phyloP scores from a whole-genome alignment of 2,797 vertebrate genomes.

The Manis crassicaudata region DNA sequence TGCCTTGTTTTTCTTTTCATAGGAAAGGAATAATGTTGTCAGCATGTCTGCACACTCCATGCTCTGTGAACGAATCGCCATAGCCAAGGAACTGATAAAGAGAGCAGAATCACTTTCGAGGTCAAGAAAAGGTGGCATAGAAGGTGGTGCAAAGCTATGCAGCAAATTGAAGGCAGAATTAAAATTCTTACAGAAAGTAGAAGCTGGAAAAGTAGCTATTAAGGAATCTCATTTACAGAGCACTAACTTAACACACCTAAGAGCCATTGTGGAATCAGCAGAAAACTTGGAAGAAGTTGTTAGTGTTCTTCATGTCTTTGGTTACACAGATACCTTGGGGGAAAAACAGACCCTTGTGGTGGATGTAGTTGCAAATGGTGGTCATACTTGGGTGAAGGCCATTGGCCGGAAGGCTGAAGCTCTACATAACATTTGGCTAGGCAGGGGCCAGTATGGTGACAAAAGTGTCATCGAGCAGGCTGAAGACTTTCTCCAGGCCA shows the following conservation, averaged over 20 bases:
- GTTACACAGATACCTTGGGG: slow-evolving; percentile 88
- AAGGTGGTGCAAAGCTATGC: slow-evolving; percentile 94
- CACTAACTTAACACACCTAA: slow-evolving; percentile 96
- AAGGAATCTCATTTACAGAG: slow-evolving; percentile 97
- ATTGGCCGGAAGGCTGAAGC: slow-evolving; percentile 97
- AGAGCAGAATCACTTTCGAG: slow-evolving; percentile 90
- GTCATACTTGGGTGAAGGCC: slow-evolving; percentile 97
- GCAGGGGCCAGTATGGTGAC: slow-evolving; percentile 96
- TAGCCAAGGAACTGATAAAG: slow-evolving; percentile 91
- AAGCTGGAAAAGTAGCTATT: slow-evolving; percentile 90
- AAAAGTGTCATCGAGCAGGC: slow-evolving; percentile 95
- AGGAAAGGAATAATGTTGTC: slow-evolving; percentile 89
- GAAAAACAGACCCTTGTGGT: slow-evolving; percentile 92
- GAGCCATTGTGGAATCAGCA: slow-evolving; percentile 93
- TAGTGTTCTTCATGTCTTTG: slow-evolving; percentile 93
- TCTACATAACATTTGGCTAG: slow-evolving; percentile 97
- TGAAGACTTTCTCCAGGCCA: slow-evolving; percentile 93
- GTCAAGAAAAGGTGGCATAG: slow-evolving; percentile 88
- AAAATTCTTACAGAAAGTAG: slow-evolving; percentile 93
- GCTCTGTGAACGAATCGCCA: slow-evolving; percentile 90
- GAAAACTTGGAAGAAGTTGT: slow-evolving; percentile 92
- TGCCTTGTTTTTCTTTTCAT: slow-evolving; percentile 54
- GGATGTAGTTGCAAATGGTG: slow-evolving; percentile 94
- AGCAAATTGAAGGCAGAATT: slow-evolving; percentile 94
- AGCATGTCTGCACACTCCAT: slow-evolving; percentile 91